Evolutionary conservation across 2,888 invertebrate genomes (phyloP), one percentile per base, ranked within the genome.

Genomic region (Hoplodrina ambigua): DNA sequence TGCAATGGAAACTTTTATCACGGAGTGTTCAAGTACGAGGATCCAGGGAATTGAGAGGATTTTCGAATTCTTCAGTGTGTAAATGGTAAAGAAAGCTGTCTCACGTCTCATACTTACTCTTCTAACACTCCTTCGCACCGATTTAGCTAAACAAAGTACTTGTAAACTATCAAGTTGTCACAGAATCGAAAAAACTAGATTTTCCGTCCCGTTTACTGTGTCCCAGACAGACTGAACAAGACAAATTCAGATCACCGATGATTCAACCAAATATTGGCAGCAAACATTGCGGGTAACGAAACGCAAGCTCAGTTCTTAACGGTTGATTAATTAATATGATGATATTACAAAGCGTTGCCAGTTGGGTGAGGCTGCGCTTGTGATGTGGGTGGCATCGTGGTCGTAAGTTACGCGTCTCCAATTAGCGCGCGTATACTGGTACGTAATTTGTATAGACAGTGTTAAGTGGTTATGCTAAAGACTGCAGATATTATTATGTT

Each of bases 231-330:
- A 66, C 60, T 49, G 25, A 78, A 61, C 72, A 59, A 69, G 49
- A 72, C 19, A 64, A 46, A 75, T 70, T 68, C 72, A 66, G 68
- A 64, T 63, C 62, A 69, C 58, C 49, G 54, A 63, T 71, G 75
- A 80, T 78, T 75, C 73, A 72, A 70, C 52, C 41, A 54, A 64
- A 60, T 69, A 57, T 76, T 84, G 84, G 80, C 81, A 83, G n/a
- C 58, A 56, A 65, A 50, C 41, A 59, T 61, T 17, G 20, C 25
- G 30, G 33, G 53, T 54, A 71, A 70, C 67, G 67, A 54, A 76
- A 72, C 20, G 15, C 65, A 52, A 50, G 65, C 55, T 46, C 37
- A 66, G 46, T 69, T 78, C 49, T 69, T 66, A 71, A 64, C 54
- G 49, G 53, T 55, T 68, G 68, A 71, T 74, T 80, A 81, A 75